Evolutionary conservation across 1,140 invertebrate genomes (phyloP).

Genomic region (Holotrichia oblita): DNA sequence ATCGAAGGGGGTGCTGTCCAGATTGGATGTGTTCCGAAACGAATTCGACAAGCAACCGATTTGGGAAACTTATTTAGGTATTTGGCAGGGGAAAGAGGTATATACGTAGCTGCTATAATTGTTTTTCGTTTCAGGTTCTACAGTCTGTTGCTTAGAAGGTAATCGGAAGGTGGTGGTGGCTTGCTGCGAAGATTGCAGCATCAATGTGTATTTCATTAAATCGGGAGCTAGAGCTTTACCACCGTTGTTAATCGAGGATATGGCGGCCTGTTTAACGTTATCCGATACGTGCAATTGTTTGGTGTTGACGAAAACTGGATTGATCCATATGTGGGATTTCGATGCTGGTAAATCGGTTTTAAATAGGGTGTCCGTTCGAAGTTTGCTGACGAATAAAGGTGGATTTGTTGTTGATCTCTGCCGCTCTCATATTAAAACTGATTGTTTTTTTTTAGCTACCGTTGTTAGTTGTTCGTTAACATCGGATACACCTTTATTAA

Average conservation of each 20-base stretch:
- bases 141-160: constrained; percentile 54
- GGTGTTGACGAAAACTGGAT: constrained; percentile 59
- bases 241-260: constrained; percentile 56
- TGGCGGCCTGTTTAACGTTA: constrained; percentile 54
- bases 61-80: constrained; percentile 70
- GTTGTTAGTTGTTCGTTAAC: constrained; percentile 69
- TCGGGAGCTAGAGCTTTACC: constrained; percentile 56
- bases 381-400: constrained; percentile 63
- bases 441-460: constrained; percentile 60
- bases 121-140: constrained; percentile 55
- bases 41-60: constrained; percentile 62
- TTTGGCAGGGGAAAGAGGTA: constrained; percentile 22
- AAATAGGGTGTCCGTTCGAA: constrained; percentile 62
- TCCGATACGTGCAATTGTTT: constrained; percentile 55
- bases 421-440: not conserved
- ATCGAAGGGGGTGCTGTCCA: constrained; percentile 63
- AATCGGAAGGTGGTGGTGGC: constrained; percentile 56
- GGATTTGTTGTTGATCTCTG: not conserved
- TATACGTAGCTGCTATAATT: not conserved
- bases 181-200: constrained; percentile 58
- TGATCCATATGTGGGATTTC: constrained; percentile 60
- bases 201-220: constrained; percentile 57
- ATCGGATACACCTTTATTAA: constrained; percentile 71
- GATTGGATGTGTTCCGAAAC: constrained; percentile 65
- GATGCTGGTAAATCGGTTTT: constrained; percentile 51